Conservation (phyloP, 2,888 invertebrate genomes). For the Plusia festucae region DNA sequence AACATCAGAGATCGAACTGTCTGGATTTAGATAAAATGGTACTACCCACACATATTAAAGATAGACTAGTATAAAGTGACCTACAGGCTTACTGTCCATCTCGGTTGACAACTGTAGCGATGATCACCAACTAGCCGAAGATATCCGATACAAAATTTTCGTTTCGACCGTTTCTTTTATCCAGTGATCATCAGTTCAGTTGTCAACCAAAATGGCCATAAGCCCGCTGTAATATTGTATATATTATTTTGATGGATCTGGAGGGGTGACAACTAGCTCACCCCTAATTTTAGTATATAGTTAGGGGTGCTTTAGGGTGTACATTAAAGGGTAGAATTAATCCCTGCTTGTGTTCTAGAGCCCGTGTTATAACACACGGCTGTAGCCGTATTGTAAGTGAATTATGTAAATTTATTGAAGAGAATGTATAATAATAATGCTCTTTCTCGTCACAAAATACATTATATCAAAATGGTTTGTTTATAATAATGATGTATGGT, state of each 20-base stretch:
- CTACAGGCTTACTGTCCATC: too few relatives aligned
- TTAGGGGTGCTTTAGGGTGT: constrained; percentile 48
- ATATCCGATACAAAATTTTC: too few relatives aligned
- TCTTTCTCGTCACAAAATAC: too few relatives aligned
- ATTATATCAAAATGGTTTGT: too few relatives aligned
- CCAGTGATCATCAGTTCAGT: too few relatives aligned
- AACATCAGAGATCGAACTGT: constrained; percentile 48
- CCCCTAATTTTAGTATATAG: constrained; percentile 59
- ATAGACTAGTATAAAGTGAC: constrained; percentile 35
- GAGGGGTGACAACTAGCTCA: constrained; percentile 54
- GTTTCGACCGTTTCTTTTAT: too few relatives aligned
- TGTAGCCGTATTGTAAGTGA: constrained; percentile 16
- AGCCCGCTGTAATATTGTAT: constrained; percentile 24
- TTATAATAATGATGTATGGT: too few relatives aligned
- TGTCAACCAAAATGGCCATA: too few relatives aligned
- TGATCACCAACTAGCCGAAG: too few relatives aligned
- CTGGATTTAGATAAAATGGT: constrained; percentile 27
- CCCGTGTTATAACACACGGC: constrained; percentile 38
- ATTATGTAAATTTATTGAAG: not conserved
- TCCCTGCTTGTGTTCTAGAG: constrained; percentile 56
- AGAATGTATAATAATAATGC: not conserved
- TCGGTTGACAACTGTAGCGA: too few relatives aligned
- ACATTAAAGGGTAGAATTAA: constrained; percentile 60
- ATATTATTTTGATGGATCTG: constrained; percentile 56
- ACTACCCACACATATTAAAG: constrained; percentile 13